Conservation (phyloP, 2,113 vertebrate species). For the Emydura subglobosa region DNA sequence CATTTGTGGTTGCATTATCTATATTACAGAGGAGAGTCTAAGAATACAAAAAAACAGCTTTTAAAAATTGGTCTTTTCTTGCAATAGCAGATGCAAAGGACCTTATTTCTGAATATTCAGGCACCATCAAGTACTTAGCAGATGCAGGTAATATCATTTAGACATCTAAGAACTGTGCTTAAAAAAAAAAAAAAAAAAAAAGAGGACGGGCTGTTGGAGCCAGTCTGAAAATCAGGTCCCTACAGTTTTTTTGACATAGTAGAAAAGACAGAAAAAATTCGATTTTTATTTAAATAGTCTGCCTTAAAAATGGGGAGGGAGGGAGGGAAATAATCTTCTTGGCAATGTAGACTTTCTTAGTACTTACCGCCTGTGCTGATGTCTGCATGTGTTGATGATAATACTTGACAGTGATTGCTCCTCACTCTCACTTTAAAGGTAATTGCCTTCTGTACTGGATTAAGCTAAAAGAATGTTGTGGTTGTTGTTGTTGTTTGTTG, state of each 20-base stretch:
- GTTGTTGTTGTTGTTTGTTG: background rate
- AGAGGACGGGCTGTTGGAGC: background rate
- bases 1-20: background rate
- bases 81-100: background rate
- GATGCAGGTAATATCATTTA: too few relatives aligned
- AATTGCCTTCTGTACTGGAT: slow-evolving; percentile 22
- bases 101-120: background rate
- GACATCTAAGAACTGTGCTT: background rate
- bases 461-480: background rate
- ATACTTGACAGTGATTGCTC: background rate
- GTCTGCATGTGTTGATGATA: background rate
- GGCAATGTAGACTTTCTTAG: rapidly evolving
- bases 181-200: background rate
- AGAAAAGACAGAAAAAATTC: background rate
- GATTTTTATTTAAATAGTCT: background rate
- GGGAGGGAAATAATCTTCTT: background rate
- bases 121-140: background rate
- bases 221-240: background rate
- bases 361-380: background rate
- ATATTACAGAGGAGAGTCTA: background rate
- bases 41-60: background rate
- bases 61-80: background rate
- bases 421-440: slow-evolving; percentile 42
- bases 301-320: background rate
- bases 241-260: background rate